Percentiles rank a stretch among this genome's conserved stretches.
These are phyloP conservation scores for Agonum fuliginosum DNA, from an alignment of 2,888 invertebrate genomes.

Conservation along the genomic window DNA sequence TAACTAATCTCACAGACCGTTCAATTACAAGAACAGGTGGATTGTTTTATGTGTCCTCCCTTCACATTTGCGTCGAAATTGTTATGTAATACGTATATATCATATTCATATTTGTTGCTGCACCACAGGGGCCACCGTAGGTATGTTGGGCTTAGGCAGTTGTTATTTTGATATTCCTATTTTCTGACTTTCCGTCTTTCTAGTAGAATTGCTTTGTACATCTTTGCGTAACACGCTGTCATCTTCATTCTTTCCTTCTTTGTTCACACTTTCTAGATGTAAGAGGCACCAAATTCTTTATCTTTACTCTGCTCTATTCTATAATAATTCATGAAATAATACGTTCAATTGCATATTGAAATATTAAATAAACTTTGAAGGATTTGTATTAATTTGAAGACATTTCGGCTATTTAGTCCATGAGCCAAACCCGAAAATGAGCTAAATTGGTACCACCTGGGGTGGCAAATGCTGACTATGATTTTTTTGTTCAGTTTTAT, in stretches of 20 bases:
- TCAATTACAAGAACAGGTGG: slow-evolving; percentile 10
- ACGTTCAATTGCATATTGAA: too few species aligned
- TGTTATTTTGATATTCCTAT: slow-evolving; percentile 19
- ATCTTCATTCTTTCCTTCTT: slow-evolving; percentile 52
- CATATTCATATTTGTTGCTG: slow-evolving; percentile 57
- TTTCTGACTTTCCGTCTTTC: slow-evolving; percentile 49
- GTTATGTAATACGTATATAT: slow-evolving; percentile 44
- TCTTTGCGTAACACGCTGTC: slow-evolving; percentile 52
- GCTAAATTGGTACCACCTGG: too few species aligned
- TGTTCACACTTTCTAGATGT: slow-evolving; percentile 44
- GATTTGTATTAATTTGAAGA: neutral
- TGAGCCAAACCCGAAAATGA: too few species aligned
- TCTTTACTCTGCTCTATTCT: slow-evolving; percentile 30
- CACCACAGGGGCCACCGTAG: slow-evolving; percentile 58
- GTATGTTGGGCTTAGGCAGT: slow-evolving; percentile 56
- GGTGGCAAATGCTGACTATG: too few species aligned
- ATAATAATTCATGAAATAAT: slow-evolving; percentile 23
- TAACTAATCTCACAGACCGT: neutral
- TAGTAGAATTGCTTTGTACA: slow-evolving; percentile 52
- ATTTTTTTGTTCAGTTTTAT: too few species aligned
- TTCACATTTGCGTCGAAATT: slow-evolving; percentile 3
- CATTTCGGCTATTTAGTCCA: neutral
- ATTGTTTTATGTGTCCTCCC: neutral
- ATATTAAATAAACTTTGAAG: too few species aligned
- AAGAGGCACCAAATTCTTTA: slow-evolving; percentile 46